phyloP scores from a whole-genome alignment of 2,797 vertebrate species.

The Pygocentrus nattereri region DNA sequence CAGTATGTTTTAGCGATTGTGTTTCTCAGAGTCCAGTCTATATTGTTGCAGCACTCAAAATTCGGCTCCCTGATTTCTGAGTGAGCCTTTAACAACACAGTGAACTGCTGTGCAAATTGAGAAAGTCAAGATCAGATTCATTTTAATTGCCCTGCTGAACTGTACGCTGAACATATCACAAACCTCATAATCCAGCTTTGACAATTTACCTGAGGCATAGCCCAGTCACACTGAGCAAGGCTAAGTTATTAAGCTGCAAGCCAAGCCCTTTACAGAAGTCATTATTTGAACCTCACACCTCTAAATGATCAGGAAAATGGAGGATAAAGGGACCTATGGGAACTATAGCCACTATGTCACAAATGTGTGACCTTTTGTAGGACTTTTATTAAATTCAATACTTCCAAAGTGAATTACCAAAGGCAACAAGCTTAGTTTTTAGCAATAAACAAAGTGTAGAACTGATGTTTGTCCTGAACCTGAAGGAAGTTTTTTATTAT shows the following conservation, averaged over 20 bases:
- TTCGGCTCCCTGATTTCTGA: not conserved
- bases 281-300: not conserved
- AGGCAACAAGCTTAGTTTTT: too few species aligned
- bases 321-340: not conserved
- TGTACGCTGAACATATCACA: not conserved
- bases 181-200: not conserved
- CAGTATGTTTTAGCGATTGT: not conserved
- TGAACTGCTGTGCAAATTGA: not conserved
- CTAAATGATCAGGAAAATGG: not conserved
- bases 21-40: not conserved
- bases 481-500: too few species aligned
- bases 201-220: not conserved
- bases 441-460: not conserved
- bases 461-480: not conserved
- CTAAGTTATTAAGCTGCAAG: not conserved
- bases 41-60: not conserved
- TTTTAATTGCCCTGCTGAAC: not conserved
- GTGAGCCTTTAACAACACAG: not conserved
- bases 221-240: not conserved
- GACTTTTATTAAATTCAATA: not conserved
- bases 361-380: not conserved
- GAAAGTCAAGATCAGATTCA: not conserved
- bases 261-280: not conserved
- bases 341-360: not conserved
- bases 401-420: not conserved